A percentile compares a stretch with the other conserved stretches of the same genome.
phyloP scores from a whole-genome alignment of 2,888 invertebrate species.

The Epirrhoe alternata region DNA sequence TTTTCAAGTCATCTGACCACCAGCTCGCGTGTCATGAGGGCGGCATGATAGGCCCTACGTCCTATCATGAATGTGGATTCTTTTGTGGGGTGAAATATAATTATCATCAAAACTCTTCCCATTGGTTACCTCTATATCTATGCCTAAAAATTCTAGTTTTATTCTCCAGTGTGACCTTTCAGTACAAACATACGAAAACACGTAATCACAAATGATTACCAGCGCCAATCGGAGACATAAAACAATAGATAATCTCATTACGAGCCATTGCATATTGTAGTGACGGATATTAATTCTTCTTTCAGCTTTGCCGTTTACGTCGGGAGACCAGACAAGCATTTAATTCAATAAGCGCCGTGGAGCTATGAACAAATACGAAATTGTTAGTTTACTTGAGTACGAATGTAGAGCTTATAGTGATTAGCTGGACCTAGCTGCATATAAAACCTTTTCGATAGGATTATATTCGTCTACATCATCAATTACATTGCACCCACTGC shows the following conservation, averaged over 20 bases:
- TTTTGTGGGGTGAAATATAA: too few species aligned
- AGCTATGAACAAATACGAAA: conserved; percentile 49
- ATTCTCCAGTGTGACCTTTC: background rate
- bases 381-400: background rate
- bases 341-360: conserved; percentile 71
- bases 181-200: conserved; percentile 2
- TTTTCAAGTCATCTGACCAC: too few species aligned
- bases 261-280: conserved; percentile 70
- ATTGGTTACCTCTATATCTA: too few species aligned
- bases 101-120: too few species aligned
- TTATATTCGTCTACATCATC: too few species aligned
- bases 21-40: too few species aligned
- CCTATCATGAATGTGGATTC: too few species aligned
- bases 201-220: conserved; percentile 17
- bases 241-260: conserved; percentile 49
- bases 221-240: conserved; percentile 39
- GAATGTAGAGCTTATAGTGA: background rate
- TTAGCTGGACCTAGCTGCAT: too few species aligned
- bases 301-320: conserved; percentile 70
- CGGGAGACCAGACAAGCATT: conserved; percentile 72
- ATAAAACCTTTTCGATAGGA: too few species aligned
- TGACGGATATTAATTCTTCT: conserved; percentile 73
- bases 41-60: too few species aligned
- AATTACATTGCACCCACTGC: too few species aligned
- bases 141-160: background rate